phyloP scores from a whole-genome alignment of 92 coral and sea anemone species.

The Muricea muricata region DNA sequence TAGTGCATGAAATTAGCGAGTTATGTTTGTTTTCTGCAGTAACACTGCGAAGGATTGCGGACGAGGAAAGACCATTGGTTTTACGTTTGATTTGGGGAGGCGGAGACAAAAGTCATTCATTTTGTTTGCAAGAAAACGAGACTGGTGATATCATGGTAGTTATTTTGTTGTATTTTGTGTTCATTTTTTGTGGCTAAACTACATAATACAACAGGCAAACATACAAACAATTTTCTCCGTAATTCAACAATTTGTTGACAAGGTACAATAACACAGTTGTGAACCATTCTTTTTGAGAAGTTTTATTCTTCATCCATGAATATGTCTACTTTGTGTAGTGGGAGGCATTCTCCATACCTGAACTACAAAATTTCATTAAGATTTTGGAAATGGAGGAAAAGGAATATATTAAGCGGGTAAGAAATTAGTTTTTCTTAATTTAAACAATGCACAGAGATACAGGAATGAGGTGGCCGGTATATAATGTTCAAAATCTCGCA shows the following conservation, averaged over 20 bases:
- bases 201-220: too few relatives aligned
- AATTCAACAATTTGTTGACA: too few relatives aligned
- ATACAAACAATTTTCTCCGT: too few relatives aligned
- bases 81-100: slow-evolving; percentile 98
- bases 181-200: too few relatives aligned
- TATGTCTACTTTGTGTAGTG: too few relatives aligned
- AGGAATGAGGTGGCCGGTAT: too few relatives aligned
- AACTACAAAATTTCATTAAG: slow-evolving; percentile 83
- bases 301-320: slow-evolving; percentile 4
- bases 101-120: slow-evolving; percentile 86
- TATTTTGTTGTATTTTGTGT: background rate
- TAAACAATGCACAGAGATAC: background rate
- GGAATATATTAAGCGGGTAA: slow-evolving; percentile 79
- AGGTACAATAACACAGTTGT: background rate
- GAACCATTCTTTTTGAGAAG: background rate
- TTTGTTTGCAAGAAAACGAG: slow-evolving; percentile 98
- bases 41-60: slow-evolving; percentile 92
- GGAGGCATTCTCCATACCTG: slow-evolving; percentile 94
- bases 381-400: slow-evolving; percentile 95
- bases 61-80: slow-evolving; percentile 82
- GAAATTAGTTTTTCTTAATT: slow-evolving; percentile 9
- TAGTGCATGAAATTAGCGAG: background rate
- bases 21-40: slow-evolving; percentile 60
- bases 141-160: slow-evolving; percentile 98
- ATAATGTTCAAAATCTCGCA: too few relatives aligned